Percentiles rank a stretch among this genome's conserved stretches.
phyloP scores from a whole-genome alignment of 2,888 invertebrate genomes.

The Rugalucina vietnamica region DNA sequence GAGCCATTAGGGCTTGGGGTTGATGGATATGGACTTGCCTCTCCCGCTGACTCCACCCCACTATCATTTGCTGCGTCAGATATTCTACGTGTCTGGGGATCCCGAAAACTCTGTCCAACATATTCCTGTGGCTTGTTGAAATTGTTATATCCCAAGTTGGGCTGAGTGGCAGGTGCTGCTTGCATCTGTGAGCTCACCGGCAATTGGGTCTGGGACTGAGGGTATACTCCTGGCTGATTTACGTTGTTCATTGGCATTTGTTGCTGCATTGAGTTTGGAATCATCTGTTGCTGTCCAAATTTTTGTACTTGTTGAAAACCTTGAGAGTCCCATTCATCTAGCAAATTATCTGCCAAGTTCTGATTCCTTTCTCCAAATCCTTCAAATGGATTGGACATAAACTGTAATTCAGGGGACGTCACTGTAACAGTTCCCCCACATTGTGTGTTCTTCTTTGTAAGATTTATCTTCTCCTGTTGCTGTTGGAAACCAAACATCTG shows the following conservation, averaged over 20 bases:
- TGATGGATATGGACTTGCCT: slow-evolving; percentile 50
- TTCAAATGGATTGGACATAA: neutral
- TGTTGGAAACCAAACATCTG: neutral
- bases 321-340: neutral
- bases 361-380: neutral
- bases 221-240: neutral
- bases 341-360: neutral
- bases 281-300: neutral
- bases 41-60: slow-evolving; percentile 55
- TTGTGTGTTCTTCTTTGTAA: neutral
- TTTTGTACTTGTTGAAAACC: neutral
- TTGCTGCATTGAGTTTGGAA: neutral
- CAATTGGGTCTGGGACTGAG: neutral
- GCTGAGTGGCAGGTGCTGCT: neutral
- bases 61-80: slow-evolving; percentile 47
- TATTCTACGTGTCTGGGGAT: slow-evolving; percentile 23
- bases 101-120: slow-evolving; percentile 19
- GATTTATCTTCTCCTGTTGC: neutral
- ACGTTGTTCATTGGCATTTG: neutral
- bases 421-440: neutral
- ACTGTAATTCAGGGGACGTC: neutral
- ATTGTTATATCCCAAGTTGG: neutral
- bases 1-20: slow-evolving; percentile 61
- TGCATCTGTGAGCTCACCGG: neutral
- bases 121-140: neutral